Conservation (phyloP, 2,797 vertebrate species). For the Tapirus indicus region DNA sequence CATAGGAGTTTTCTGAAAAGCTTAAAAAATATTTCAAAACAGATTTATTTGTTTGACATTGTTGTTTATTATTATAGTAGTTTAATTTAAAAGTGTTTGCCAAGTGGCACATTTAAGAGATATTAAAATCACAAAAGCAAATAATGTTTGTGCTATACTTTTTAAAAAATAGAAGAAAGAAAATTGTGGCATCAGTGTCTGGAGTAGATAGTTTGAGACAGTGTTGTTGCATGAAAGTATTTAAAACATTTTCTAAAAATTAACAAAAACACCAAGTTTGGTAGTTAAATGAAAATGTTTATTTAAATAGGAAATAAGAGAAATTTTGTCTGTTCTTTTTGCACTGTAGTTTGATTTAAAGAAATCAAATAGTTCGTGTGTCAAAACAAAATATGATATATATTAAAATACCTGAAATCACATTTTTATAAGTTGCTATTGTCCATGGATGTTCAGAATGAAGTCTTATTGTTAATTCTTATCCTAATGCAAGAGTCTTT, state of each 20-base stretch:
- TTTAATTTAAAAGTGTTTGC: constrained; percentile 66
- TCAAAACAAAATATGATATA: constrained; percentile 58
- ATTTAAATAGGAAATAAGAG: constrained; percentile 36
- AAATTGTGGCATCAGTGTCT: not conserved
- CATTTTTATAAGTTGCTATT: constrained; percentile 16
- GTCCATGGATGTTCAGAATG: not conserved
- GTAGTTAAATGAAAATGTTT: constrained; percentile 60
- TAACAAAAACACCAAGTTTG: not conserved
- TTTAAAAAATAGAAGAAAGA: constrained; percentile 31
- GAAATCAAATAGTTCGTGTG: constrained; percentile 23
- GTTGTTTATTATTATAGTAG: constrained; percentile 47
- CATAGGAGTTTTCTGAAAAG: constrained; percentile 26
- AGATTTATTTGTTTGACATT: constrained; percentile 27
- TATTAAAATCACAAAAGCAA: constrained; percentile 50
- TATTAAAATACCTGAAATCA: constrained; percentile 50
- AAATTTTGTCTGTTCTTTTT: constrained; percentile 20
- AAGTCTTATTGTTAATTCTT: constrained; percentile 31
- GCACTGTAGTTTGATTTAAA: constrained; percentile 9
- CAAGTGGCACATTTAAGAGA: constrained; percentile 38
- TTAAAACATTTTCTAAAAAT: constrained; percentile 61
- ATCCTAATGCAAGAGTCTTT: not conserved
- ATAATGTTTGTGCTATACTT: constrained; percentile 31
- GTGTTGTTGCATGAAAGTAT: constrained; percentile 28
- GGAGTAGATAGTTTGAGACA: constrained; percentile 5
- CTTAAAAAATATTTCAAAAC: constrained; percentile 29